Percentiles rank a stretch among this genome's conserved stretches.
Conservation (phyloP, 2,113 vertebrate genomes). For the Hystrix brachyura region DNA sequence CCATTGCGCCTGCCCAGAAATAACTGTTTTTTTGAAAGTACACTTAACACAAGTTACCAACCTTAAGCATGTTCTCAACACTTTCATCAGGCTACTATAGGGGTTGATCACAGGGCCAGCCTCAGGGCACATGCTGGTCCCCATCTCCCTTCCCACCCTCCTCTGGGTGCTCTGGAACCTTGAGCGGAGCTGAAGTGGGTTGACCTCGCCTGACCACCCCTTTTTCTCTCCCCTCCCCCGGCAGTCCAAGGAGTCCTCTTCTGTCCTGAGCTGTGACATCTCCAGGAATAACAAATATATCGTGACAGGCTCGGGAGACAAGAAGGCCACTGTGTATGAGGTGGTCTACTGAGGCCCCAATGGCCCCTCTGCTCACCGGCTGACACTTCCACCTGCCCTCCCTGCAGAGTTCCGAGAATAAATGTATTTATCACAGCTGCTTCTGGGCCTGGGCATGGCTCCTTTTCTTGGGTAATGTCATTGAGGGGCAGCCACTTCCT, state of each 20-base stretch:
- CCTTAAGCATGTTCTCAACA: neutral
- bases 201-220: neutral
- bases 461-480: no score
- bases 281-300: conserved; percentile 98
- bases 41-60: neutral
- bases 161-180: no score
- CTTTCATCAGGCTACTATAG: neutral
- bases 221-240: fast-evolving
- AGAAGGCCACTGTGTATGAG: conserved; percentile 98
- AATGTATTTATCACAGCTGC: conserved; percentile 47
- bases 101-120: fast-evolving
- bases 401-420: conserved; percentile 39
- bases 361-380: no score
- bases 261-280: conserved; percentile 98
- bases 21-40: neutral
- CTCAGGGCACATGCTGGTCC: neutral
- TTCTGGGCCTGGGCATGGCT: neutral
- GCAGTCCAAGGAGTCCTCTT: conserved; percentile 98
- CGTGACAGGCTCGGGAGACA: conserved; percentile 98
- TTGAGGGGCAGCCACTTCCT: neutral
- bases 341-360: conserved; percentile 95
- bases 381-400: neutral
- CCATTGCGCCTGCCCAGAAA: neutral
- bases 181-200: neutral
- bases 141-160: neutral